Evolutionary conservation across 2,888 invertebrate genomes (phyloP).

Genomic region (Heliconius charithonia): DNA sequence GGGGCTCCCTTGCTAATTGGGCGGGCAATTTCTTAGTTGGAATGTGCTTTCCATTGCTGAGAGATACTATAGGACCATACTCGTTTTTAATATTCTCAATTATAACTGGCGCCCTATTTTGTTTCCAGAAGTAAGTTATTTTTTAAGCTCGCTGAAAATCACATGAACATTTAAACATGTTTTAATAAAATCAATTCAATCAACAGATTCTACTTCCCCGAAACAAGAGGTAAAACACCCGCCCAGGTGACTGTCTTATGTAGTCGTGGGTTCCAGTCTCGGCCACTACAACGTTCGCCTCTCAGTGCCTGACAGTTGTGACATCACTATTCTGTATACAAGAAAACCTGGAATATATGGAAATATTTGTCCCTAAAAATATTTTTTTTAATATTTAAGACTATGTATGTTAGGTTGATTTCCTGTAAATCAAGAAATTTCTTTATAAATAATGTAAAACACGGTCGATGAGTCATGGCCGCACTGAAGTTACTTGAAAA

Average conservation of each 20-base stretch:
- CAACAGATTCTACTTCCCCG: conserved; percentile 88
- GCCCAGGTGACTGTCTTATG: conserved; percentile 86
- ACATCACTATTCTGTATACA: background rate
- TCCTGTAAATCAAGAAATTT: background rate
- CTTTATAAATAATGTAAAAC: background rate
- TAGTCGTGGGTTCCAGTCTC: conserved; percentile 85
- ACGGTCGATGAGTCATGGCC: background rate
- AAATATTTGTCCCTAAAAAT: background rate
- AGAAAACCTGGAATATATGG: background rate
- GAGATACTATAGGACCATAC: conserved; percentile 86
- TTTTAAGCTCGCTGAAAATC: background rate
- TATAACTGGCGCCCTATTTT: conserved; percentile 79
- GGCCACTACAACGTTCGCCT: conserved; percentile 56
- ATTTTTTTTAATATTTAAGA: background rate
- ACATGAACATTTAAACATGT: background rate
- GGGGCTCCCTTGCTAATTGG: conserved; percentile 95
- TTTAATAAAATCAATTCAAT: conserved; percentile 42
- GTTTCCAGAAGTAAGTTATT: conserved; percentile 84
- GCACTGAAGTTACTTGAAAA: background rate
- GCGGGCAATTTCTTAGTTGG: conserved; percentile 93
- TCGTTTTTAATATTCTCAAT: conserved; percentile 90
- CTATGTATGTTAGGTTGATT: background rate
- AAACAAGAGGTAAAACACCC: conserved; percentile 88
- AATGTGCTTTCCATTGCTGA: conserved; percentile 88
- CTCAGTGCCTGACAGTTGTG: background rate